phyloP scores from a whole-genome alignment of 1,140 invertebrate species.

The Euura saliciscinereae region DNA sequence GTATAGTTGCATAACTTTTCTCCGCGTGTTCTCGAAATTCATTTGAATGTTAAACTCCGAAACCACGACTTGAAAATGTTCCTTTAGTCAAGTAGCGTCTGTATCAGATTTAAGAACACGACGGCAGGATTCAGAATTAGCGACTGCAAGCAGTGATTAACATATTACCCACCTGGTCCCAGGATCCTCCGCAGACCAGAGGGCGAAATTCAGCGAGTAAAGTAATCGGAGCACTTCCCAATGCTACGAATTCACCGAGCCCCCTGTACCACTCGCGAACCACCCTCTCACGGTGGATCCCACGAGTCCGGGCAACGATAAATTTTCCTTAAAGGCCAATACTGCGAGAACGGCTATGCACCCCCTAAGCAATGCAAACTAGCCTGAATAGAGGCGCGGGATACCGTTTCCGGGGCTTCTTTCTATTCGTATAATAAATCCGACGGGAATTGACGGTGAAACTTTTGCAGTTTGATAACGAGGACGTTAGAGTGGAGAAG shows the following conservation, averaged over 20 bases:
- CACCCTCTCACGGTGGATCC: background rate
- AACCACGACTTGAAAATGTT: too few species aligned
- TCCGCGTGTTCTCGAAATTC: too few species aligned
- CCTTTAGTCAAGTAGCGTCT: too few species aligned
- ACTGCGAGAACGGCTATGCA: background rate
- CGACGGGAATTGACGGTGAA: background rate
- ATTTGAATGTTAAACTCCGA: too few species aligned
- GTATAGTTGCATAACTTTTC: too few species aligned
- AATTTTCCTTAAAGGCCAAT: slow-evolving; percentile 7
- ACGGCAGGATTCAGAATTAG: background rate
- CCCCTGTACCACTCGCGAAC: background rate
- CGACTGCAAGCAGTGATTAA: background rate
- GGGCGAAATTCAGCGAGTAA: slow-evolving; percentile 33
- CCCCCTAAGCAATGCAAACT: background rate
- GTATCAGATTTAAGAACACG: background rate
- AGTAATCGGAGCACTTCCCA: background rate
- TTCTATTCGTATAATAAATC: background rate
- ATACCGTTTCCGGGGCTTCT: background rate
- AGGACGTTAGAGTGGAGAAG: background rate
- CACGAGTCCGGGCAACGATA: background rate
- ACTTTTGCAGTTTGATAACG: background rate
- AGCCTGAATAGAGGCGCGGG: background rate
- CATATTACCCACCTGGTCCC: slow-evolving; percentile 9
- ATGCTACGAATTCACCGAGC: slow-evolving; percentile 1
- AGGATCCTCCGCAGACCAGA: slow-evolving; percentile 22